Evolutionary conservation across 2,113 vertebrate species (phyloP), one percentile per base, ranked within the genome.

Genomic region (Pionites leucogaster): DNA sequence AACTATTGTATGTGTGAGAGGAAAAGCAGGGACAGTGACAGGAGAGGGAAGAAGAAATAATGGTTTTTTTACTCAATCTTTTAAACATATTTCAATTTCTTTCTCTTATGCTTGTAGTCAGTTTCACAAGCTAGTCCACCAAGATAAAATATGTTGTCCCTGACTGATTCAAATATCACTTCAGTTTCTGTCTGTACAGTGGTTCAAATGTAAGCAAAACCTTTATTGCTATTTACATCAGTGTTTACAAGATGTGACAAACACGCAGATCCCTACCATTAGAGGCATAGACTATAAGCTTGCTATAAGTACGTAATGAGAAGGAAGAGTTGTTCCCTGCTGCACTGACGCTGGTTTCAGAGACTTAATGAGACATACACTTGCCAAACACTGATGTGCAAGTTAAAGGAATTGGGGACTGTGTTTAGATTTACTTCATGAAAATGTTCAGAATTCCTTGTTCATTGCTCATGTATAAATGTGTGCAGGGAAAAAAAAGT

Each of bases 281-380:
- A 70, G 25, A 79, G 33, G 10, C 22, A 75, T 2, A 6, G 28
- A 24, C 28, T 72, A 14, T 27, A 80, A 77, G 16, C 17, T 84
- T 29, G 9, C n/a, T 55, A 0, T 53, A 46, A 84, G 70, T 42
- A 52, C 41, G 46, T 86, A 79, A 96, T 62, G 70, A 94, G 86
- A 49, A 88, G 42, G 47, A 86, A 90, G 69, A 82, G 69, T 23
- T 92, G 52, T 41, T 94, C 53, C 62, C 57, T 85, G 49, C 49
- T 76, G 31, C 53, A 70, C n/a, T 87, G 65, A 31, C 53, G 44
- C 6, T 89, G 41, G 18, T 76, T 96, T 93, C 80, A 85, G 62
- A 88, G 20, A 31, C 37, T 90, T 95, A 95, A 94, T 91, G 90
- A 96, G 92, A 92, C 35, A 41, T 24, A 57, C 52, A 92, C 65